Evolutionary conservation across 2,888 invertebrate genomes (phyloP).

Genomic region (Mimachlamys varia): DNA sequence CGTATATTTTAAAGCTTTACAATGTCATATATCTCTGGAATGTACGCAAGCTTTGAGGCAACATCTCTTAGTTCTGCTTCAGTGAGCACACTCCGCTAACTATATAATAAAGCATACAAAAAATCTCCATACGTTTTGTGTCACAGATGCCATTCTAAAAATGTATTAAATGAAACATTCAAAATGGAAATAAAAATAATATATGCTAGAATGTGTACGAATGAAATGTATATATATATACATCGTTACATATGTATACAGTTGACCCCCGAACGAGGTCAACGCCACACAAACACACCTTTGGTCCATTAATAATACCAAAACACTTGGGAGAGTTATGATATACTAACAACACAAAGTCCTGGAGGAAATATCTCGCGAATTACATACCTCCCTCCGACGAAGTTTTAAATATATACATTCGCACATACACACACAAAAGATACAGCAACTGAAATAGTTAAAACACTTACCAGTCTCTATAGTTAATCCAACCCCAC

Average conservation of each 20-base stretch:
- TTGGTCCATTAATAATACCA: neutral
- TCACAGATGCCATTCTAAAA: neutral
- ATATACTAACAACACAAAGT: neutral
- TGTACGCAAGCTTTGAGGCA: neutral
- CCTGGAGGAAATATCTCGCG: neutral
- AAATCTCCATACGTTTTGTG: neutral
- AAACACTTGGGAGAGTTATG: neutral
- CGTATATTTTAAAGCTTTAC: neutral
- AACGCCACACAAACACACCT: neutral
- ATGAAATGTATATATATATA: constrained; percentile 1
- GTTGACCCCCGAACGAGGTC: neutral
- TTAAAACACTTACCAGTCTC: constrained; percentile 25
- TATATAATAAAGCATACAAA: neutral
- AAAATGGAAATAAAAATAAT: neutral
- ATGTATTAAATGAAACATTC: neutral
- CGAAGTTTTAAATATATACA: neutral
- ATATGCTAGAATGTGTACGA: neutral
- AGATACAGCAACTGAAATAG: neutral
- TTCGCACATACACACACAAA: neutral
- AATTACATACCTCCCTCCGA: neutral
- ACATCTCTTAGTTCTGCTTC: neutral
- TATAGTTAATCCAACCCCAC: neutral
- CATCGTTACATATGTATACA: neutral
- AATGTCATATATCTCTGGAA: constrained; percentile 6
- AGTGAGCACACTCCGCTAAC: neutral